Percentiles rank a stretch among this genome's conserved stretches.
Conservation (phyloP, 2,113 vertebrate species). For the Laticauda laticaudata region DNA sequence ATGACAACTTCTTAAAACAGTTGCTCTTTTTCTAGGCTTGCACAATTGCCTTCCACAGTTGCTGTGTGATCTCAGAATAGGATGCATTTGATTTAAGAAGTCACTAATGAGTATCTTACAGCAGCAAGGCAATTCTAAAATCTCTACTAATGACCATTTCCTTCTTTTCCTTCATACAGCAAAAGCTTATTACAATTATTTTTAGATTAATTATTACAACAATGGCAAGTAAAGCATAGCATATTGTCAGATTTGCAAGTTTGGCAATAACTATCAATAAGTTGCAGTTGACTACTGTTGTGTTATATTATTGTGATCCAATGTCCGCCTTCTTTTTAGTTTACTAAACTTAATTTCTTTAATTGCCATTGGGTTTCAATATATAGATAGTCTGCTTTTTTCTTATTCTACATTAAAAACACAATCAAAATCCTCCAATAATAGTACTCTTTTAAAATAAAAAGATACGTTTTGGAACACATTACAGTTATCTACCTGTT, state of each 20-base stretch:
- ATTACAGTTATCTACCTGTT: neutral
- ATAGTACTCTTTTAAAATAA: neutral
- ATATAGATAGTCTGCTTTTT: neutral
- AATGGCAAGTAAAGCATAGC: neutral
- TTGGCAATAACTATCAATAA: neutral
- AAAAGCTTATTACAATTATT: neutral
- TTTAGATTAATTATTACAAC: neutral
- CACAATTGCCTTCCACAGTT: neutral
- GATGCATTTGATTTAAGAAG: neutral
- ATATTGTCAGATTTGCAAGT: slow-evolving; percentile 30
- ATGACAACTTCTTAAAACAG: neutral
- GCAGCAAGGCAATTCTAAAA: neutral
- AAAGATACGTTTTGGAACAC: neutral
- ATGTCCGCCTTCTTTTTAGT: neutral
- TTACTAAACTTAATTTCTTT: neutral
- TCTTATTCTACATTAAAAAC: neutral
- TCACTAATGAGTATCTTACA: neutral
- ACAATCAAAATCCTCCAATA: neutral
- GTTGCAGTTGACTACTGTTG: neutral
- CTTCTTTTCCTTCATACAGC: neutral
- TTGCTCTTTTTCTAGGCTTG: neutral
- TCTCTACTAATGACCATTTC: neutral
- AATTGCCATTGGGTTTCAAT: neutral
- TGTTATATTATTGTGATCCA: no score
- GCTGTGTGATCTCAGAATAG: neutral